phyloP scores from a whole-genome alignment of 92 coral and sea anemone species.

The Phenganax subtilis region DNA sequence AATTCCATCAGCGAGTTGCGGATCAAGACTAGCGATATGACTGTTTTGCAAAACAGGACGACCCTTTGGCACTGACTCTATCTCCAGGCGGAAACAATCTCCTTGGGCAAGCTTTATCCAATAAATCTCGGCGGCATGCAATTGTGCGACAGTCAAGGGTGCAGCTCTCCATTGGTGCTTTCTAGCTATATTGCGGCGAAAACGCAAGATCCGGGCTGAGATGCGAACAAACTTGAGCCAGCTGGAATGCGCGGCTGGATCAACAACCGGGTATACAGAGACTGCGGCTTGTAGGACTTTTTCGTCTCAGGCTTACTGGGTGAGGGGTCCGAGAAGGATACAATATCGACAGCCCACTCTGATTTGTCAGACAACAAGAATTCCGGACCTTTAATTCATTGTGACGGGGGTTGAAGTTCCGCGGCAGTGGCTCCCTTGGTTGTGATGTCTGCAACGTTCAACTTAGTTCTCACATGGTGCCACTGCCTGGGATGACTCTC shows the following conservation, averaged over 20 bases:
- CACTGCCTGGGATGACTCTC: conserved; percentile 47
- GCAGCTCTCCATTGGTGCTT: conserved; percentile 6
- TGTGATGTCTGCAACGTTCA: conserved; percentile 48
- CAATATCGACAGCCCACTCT: conserved; percentile 48
- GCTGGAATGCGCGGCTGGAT: conserved; percentile 40
- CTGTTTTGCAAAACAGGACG: conserved; percentile 33
- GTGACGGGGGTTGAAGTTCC: conserved; percentile 26
- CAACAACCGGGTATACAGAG: conserved; percentile 42
- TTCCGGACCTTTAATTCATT: conserved; percentile 41
- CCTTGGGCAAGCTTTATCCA: conserved; percentile 35
- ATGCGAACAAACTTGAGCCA: conserved; percentile 41
- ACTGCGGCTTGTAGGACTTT: conserved; percentile 28
- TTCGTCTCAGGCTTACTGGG: conserved; percentile 21
- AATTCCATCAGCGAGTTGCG: conserved; percentile 41
- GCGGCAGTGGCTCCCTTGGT: conserved; percentile 34
- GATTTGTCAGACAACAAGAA: conserved; percentile 22
- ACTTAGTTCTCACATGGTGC: conserved; percentile 47
- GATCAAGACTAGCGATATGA: conserved; percentile 44
- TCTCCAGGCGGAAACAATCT: neutral
- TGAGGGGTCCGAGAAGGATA: neutral
- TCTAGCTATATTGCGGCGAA: conserved; percentile 23
- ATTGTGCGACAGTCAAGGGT: conserved; percentile 18
- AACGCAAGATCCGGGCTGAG: conserved; percentile 42
- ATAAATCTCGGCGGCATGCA: conserved; percentile 34
- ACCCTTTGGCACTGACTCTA: neutral